phyloP scores from a whole-genome alignment of 2,113 vertebrate genomes.

The Zootoca vivipara region DNA sequence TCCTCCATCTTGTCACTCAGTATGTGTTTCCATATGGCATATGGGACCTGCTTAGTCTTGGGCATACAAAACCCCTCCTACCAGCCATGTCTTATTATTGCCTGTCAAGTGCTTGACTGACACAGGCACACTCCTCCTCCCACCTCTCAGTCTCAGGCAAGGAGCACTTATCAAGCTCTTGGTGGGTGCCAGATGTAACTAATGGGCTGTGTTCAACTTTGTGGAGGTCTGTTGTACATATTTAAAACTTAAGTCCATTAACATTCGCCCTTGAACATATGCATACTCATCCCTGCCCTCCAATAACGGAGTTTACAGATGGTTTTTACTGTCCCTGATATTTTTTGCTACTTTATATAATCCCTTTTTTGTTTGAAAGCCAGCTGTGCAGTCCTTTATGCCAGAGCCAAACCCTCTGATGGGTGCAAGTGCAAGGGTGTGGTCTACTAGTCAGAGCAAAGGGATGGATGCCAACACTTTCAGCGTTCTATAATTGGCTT shows the following conservation, averaged over 20 bases:
- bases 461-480: fast-evolving
- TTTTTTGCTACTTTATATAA: constrained; percentile 7
- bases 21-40: background rate
- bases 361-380: background rate
- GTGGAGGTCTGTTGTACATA: fast-evolving
- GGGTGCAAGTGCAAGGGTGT: background rate
- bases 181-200: background rate
- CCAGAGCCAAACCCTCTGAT: background rate
- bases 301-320: background rate
- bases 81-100: background rate
- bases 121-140: background rate
- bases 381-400: background rate
- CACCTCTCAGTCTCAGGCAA: background rate
- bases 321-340: background rate
- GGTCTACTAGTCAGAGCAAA: background rate
- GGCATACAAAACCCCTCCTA: background rate
- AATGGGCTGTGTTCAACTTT: background rate
- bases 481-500: fast-evolving
- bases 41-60: background rate
- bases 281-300: fast-evolving
- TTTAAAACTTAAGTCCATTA: constrained; percentile 9
- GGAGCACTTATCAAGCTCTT: background rate
- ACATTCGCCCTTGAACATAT: constrained; percentile 1
- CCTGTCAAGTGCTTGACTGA: background rate
- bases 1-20: background rate